A percentile compares a stretch with the other conserved stretches of the same genome.
phyloP scores from a whole-genome alignment of 1,140 invertebrate genomes.

The Dendroctonus valens region DNA sequence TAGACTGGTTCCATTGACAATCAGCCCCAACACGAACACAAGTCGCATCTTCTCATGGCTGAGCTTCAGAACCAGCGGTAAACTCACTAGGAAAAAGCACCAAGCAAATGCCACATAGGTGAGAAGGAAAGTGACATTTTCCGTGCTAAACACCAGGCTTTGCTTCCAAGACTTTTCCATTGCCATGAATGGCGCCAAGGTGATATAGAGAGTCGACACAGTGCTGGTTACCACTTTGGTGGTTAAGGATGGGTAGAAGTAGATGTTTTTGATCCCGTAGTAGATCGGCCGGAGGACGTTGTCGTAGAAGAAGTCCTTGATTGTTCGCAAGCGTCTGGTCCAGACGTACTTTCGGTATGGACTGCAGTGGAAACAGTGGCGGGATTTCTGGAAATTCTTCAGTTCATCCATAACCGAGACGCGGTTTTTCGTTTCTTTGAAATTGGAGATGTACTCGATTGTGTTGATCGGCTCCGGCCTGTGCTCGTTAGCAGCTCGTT shows the following conservation, averaged over 20 bases:
- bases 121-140: slow-evolving; percentile 39
- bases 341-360: slow-evolving; percentile 37
- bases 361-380: slow-evolving; percentile 25
- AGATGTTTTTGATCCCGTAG: slow-evolving; percentile 28
- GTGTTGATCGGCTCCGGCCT: slow-evolving; percentile 26
- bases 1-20: slow-evolving; percentile 36
- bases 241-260: slow-evolving; percentile 39
- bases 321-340: slow-evolving; percentile 26
- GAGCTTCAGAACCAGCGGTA: slow-evolving; percentile 36
- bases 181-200: slow-evolving; percentile 32
- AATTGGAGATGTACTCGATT: slow-evolving; percentile 33
- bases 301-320: slow-evolving; percentile 33
- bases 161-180: slow-evolving; percentile 28
- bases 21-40: slow-evolving; percentile 35
- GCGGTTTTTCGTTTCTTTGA: slow-evolving; percentile 14
- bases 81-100: slow-evolving; percentile 39
- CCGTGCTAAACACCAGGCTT: slow-evolving; percentile 15
- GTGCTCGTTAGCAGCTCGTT: slow-evolving; percentile 14
- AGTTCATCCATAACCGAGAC: slow-evolving; percentile 31
- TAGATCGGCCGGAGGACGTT: slow-evolving; percentile 33
- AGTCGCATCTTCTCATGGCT: slow-evolving; percentile 30
- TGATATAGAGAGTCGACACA: slow-evolving; percentile 32
- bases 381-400: slow-evolving; percentile 16
- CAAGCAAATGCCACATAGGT: slow-evolving; percentile 41
- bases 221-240: slow-evolving; percentile 32